Conservation (phyloP, 1,140 invertebrate species). For the Melitaea cinxia region DNA sequence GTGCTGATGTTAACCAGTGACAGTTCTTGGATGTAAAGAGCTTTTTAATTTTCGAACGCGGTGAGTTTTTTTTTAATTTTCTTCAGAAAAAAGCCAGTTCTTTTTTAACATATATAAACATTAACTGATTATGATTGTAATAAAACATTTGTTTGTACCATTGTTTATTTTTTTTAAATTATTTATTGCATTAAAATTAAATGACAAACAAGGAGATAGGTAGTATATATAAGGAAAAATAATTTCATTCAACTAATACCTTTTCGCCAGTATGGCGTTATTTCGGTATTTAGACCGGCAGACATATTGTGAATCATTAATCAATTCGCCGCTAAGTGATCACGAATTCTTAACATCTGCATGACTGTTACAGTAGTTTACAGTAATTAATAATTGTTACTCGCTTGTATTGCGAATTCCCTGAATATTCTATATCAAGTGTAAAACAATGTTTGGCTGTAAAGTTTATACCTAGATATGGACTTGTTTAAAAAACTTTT, state of each 20-base stretch:
- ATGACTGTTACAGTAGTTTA: slow-evolving; percentile 15
- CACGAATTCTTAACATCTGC: slow-evolving; percentile 42
- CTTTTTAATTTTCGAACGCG: slow-evolving; percentile 40
- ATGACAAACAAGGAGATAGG: not conserved
- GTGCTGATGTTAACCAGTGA: slow-evolving; percentile 64
- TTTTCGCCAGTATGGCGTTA: slow-evolving; percentile 49
- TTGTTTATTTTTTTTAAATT: not conserved
- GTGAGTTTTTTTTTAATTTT: slow-evolving; percentile 47
- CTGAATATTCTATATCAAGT: not conserved
- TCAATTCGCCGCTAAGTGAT: slow-evolving; percentile 59
- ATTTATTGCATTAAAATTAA: not conserved
- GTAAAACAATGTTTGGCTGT: not conserved
- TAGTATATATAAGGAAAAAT: slow-evolving; percentile 43
- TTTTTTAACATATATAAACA: not conserved
- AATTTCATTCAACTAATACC: slow-evolving; percentile 40
- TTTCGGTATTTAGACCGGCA: slow-evolving; percentile 58
- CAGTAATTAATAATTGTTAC: slow-evolving; percentile 16
- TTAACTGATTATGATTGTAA: too few species aligned
- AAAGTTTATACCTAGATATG: too few species aligned
- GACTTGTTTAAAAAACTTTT: too few species aligned
- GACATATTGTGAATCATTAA: slow-evolving; percentile 62
- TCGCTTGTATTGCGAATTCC: not conserved
- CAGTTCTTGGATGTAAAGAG: slow-evolving; percentile 55
- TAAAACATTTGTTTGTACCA: too few species aligned
- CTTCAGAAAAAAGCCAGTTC: not conserved